phyloP scores from a whole-genome alignment of 2,797 vertebrate genomes.

The Serranus cabrilla region DNA sequence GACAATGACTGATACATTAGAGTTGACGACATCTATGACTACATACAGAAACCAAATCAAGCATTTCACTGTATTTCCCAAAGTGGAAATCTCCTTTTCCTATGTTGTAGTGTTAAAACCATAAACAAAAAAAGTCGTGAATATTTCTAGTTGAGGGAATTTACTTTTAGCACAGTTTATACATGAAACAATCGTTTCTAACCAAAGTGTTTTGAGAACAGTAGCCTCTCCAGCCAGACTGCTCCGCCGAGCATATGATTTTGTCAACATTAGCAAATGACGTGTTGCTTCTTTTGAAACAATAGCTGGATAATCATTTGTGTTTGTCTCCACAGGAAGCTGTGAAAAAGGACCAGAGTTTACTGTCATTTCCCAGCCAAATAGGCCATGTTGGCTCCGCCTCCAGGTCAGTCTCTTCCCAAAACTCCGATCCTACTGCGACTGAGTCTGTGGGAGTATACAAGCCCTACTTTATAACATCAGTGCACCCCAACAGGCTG shows the following conservation, averaged over 20 bases:
- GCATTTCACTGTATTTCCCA: no score
- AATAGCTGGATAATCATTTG: constrained; percentile 79
- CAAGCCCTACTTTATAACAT: constrained; percentile 36
- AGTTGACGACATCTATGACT: no score
- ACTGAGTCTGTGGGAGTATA: constrained; percentile 32
- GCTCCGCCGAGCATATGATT: constrained; percentile 50
- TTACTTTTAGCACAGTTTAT: not conserved
- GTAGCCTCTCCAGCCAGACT: constrained; percentile 20
- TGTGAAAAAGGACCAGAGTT: constrained; percentile 88
- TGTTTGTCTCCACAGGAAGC: constrained; percentile 85
- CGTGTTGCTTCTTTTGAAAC: constrained; percentile 64
- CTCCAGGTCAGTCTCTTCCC: constrained; percentile 83
- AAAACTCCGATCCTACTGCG: constrained; percentile 46
- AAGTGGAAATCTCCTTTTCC: no score
- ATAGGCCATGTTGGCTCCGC: constrained; percentile 86
- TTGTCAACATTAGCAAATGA: constrained; percentile 63
- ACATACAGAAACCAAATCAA: no score
- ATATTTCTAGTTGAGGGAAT: no score
- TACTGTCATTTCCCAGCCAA: constrained; percentile 87
- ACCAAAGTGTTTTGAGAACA: constrained; percentile 26
- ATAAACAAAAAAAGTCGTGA: no score
- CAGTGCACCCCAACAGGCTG: constrained; percentile 25
- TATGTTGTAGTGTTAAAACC: no score
- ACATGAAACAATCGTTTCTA: not conserved
- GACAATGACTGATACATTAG: no score